phyloP scores from a whole-genome alignment of 2,888 invertebrate species.

The Aethes cnicana region DNA sequence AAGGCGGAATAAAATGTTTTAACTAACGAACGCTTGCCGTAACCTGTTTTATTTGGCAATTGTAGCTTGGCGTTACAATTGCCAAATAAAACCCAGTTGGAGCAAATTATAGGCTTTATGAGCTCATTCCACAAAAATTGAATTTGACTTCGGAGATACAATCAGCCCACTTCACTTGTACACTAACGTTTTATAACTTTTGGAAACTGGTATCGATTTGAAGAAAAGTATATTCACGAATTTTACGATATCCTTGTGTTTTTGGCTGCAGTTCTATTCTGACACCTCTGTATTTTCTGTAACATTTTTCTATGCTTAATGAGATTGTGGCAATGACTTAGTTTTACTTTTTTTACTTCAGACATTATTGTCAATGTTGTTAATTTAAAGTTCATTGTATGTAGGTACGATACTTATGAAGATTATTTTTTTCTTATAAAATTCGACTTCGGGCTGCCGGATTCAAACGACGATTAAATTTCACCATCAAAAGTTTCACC shows the following conservation, averaged over 20 bases:
- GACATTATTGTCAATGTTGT: too few relatives aligned
- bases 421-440: slow-evolving; percentile 17
- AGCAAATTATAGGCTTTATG: slow-evolving; percentile 12
- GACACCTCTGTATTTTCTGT: too few relatives aligned
- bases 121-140: slow-evolving; percentile 16
- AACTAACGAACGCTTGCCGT: neutral
- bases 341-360: too few relatives aligned
- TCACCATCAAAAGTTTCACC: slow-evolving; percentile 15
- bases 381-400: slow-evolving; percentile 17
- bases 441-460: neutral
- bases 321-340: too few relatives aligned
- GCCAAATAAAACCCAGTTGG: slow-evolving; percentile 7
- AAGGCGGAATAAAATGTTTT: neutral
- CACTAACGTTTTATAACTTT: too few relatives aligned
- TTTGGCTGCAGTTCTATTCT: too few relatives aligned
- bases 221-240: too few relatives aligned
- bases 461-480: slow-evolving; percentile 3
- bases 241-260: too few relatives aligned
- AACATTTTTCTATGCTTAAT: too few relatives aligned
- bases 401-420: too few relatives aligned
- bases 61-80: slow-evolving; percentile 1
- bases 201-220: too few relatives aligned
- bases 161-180: too few relatives aligned
- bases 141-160: slow-evolving; percentile 12
- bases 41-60: neutral